phyloP scores from a whole-genome alignment of 2,797 vertebrate genomes.

The Bryconaethiops microstoma region DNA sequence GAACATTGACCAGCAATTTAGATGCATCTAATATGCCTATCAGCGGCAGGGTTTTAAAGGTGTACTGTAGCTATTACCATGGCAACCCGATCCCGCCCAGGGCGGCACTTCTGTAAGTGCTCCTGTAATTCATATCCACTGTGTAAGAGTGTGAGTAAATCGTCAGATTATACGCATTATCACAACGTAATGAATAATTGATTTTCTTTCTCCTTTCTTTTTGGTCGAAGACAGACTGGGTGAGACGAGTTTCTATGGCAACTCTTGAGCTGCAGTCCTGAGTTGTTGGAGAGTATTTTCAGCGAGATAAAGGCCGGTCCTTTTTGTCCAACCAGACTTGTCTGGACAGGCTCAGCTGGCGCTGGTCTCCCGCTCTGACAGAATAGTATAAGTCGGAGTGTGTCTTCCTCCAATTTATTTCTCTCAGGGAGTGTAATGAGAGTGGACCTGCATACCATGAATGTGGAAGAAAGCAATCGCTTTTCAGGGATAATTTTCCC shows the following conservation, averaged over 20 bases:
- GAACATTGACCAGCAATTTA: neutral
- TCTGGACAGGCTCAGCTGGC: neutral
- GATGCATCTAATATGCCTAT: conserved; percentile 5
- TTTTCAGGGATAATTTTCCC: conserved; percentile 45
- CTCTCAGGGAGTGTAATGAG: conserved; percentile 10
- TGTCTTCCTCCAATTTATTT: conserved; percentile 10
- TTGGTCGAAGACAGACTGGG: conserved; percentile 6
- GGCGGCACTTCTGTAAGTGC: neutral
- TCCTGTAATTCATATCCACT: conserved; percentile 19
- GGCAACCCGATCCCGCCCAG: neutral
- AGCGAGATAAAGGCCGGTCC: conserved; percentile 10
- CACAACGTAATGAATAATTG: conserved; percentile 45
- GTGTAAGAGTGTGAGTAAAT: conserved; percentile 29
- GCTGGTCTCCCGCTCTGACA: neutral
- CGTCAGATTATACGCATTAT: conserved; percentile 40
- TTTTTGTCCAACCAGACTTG: conserved; percentile 1
- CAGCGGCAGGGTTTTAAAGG: neutral
- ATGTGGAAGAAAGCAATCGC: conserved; percentile 37
- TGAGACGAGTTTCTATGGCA: conserved; percentile 41
- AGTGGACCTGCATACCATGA: conserved; percentile 13
- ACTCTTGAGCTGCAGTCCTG: conserved; percentile 3
- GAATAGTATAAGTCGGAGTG: neutral
- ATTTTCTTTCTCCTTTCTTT: conserved; percentile 40
- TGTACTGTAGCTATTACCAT: neutral
- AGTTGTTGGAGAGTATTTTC: neutral